Conservation (phyloP, 2,888 invertebrate genomes). For the Hypomecis punctinalis region DNA sequence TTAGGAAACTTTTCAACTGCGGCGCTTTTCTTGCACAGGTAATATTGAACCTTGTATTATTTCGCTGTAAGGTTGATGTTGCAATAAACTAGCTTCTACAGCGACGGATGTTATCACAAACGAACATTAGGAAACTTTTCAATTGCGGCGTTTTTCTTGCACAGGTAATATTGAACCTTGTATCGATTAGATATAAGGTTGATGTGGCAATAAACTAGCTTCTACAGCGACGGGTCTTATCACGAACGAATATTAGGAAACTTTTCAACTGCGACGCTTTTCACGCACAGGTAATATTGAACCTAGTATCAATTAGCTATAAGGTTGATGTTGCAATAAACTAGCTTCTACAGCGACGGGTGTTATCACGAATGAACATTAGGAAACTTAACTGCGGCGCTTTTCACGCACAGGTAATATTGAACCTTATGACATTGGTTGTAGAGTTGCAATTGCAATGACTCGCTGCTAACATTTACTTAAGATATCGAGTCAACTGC, state of each 20-base stretch:
- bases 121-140: constrained; percentile 18
- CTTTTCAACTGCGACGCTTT: constrained; percentile 61
- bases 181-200: too few relatives aligned
- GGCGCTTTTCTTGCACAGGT: constrained; percentile 74
- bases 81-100: too few relatives aligned
- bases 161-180: too few relatives aligned
- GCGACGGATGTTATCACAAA: constrained; percentile 88
- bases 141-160: too few relatives aligned
- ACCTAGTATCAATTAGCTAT: neutral
- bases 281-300: constrained; percentile 58
- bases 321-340: too few relatives aligned
- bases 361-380: constrained; percentile 87
- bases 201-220: too few relatives aligned
- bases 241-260: neutral
- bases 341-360: constrained; percentile 86
- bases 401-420: too few relatives aligned
- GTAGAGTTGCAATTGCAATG: neutral
- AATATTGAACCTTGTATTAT: neutral
- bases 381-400: too few relatives aligned
- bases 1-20: neutral
- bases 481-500: too few relatives aligned
- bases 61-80: too few relatives aligned
- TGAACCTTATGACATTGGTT: neutral
- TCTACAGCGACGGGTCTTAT: too few relatives aligned
- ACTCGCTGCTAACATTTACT: too few relatives aligned